Conservation (phyloP, 2,797 vertebrate genomes). For the Gallinago solitaria region DNA sequence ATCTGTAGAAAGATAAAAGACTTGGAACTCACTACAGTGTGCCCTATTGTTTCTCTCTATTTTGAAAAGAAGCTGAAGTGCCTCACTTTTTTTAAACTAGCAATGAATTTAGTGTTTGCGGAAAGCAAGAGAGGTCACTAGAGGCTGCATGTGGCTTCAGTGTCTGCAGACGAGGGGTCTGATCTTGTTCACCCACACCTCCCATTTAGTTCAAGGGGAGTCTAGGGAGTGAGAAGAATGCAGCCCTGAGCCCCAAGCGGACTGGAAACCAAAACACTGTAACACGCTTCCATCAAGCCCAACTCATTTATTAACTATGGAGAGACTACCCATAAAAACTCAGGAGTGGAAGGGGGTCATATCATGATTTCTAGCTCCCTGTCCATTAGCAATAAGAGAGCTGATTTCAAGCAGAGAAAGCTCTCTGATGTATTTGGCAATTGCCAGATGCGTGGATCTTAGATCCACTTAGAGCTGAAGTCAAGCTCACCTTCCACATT, state of each 20-base stretch:
- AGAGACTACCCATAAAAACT: constrained; percentile 13
- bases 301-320: constrained; percentile 59
- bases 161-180: constrained; percentile 52
- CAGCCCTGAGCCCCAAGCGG: not conserved
- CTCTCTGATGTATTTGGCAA: not conserved
- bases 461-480: not conserved
- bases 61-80: constrained; percentile 78
- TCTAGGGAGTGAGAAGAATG: constrained; percentile 24
- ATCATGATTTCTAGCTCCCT: constrained; percentile 32
- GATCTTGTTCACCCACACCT: constrained; percentile 65
- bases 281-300: constrained; percentile 7
- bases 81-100: constrained; percentile 66
- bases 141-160: constrained; percentile 63
- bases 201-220: constrained; percentile 55
- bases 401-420: not conserved
- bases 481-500: constrained; percentile 13
- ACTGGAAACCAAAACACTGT: constrained; percentile 28
- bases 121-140: constrained; percentile 57
- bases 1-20: constrained; percentile 92
- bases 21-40: constrained; percentile 84
- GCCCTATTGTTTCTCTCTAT: constrained; percentile 82
- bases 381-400: constrained; percentile 7
- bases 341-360: not conserved
- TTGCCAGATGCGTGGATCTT: not conserved
- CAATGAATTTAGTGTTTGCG: constrained; percentile 67